A percentile compares a stretch with the other conserved stretches of the same genome.
These are phyloP conservation scores for Spinus pinus DNA, from an alignment of 2,797 vertebrate genomes.

Conservation along the genomic window DNA sequence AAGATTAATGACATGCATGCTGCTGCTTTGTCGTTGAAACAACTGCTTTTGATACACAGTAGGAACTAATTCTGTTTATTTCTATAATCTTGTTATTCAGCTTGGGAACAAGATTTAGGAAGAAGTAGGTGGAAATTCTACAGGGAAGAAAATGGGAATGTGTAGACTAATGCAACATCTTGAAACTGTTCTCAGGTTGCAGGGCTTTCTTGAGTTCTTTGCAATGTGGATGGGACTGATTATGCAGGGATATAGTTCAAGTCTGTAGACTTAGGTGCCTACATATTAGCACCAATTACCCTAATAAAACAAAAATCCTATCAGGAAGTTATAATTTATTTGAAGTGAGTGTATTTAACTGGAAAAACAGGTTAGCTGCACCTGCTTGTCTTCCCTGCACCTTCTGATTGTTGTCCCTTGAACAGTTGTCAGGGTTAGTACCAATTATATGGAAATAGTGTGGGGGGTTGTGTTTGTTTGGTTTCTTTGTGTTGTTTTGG, in stretches of 20 bases:
- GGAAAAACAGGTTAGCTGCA: background rate
- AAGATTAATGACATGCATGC: background rate
- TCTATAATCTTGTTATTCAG: background rate
- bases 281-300: background rate
- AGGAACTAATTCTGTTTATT: background rate
- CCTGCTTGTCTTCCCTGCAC: background rate
- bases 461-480: background rate
- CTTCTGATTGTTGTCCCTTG: background rate
- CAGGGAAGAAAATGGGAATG: accelerated
- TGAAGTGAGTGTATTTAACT: background rate
- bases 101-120: background rate
- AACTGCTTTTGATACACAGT: background rate
- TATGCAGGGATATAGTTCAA: background rate
- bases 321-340: background rate
- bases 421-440: background rate
- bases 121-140: background rate
- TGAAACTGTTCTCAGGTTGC: background rate
- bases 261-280: background rate
- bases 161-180: background rate
- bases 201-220: background rate
- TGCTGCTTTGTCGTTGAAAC: background rate
- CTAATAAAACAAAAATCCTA: background rate
- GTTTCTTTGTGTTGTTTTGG: background rate
- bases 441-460: background rate
- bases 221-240: background rate